phyloP scores from a whole-genome alignment of 2,113 vertebrate genomes.

The Bubo scandiacus region DNA sequence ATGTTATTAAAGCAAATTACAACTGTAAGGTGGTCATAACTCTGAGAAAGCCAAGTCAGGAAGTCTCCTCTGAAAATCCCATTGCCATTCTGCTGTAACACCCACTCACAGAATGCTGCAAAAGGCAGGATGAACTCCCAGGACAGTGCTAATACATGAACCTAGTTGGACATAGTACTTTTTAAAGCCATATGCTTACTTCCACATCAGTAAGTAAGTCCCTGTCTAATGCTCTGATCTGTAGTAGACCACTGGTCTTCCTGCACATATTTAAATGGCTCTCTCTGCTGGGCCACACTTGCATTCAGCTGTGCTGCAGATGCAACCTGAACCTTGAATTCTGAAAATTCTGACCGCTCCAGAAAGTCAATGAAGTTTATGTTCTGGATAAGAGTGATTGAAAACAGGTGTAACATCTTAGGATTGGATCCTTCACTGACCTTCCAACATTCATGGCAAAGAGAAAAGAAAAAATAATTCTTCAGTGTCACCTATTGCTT shows the following conservation, averaged over 20 bases:
- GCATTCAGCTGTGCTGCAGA: neutral
- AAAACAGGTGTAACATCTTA: neutral
- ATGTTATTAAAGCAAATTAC: neutral
- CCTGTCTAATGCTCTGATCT: neutral
- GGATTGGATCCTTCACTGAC: neutral
- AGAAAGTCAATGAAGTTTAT: neutral
- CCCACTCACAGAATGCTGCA: neutral
- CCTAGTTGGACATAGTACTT: neutral
- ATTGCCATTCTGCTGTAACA: neutral
- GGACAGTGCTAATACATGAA: neutral
- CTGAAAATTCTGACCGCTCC: neutral
- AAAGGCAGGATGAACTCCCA: neutral
- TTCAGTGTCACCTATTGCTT: neutral
- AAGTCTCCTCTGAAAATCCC: neutral
- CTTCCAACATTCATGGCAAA: neutral
- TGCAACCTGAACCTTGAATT: neutral
- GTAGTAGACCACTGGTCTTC: neutral
- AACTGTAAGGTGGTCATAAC: neutral
- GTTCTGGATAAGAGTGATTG: rapidly evolving
- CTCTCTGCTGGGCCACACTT: neutral
- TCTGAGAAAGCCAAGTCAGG: neutral
- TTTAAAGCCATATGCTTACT: neutral
- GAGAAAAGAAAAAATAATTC: neutral
- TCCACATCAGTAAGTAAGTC: neutral
- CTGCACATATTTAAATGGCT: neutral